Base-by-base conservation (phyloP, 2,113 vertebrate species). In the Mugil cephalus region DNA sequence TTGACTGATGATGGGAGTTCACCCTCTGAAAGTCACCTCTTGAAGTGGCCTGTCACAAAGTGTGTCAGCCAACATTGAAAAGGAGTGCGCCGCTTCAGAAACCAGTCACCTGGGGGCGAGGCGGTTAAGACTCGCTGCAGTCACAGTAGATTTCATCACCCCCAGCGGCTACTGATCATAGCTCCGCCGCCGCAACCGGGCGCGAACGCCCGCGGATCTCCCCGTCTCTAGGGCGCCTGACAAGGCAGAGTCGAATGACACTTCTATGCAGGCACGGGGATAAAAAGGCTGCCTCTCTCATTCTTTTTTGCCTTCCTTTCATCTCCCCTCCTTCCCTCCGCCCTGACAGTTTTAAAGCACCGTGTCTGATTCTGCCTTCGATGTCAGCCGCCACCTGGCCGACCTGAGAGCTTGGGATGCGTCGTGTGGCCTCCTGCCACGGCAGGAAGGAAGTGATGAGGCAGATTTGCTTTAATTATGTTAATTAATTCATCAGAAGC, bases 381-480 rank as follows among this genome's bases (percentile, higher is more conserved):
- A 74, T 82, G 88, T 87, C 88, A 91, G 66, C 51, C 62, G 10
- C 83, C 88, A 91, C 87, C 88, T 90, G 90, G 83, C 73, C 43
- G 15, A 87, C 74, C 82, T 52, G 50, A 75, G 59, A 63, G 69
- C 80, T 46, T 7, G 55, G 17, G 47, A 68, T 54, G 66, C 52
- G 45, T 43, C 77, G 71, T 61, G 61, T 69, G 82, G 69, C 61
- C n/a, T 84, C 74, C 81, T 61, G 74, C 63, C 72, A 70, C 83
- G 78, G 74, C 87, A 84, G 61, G 78, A 56, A 80, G 85, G 64
- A 85, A 81, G 83, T 79, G 70, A 86, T 80, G 79, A 84, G 80
- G 86, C 75, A 76, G 75, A 78, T 90, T 86, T 80, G 75, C 79
- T 84, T 92, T 93, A 92, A 93, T 93, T 93, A 94, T 92, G 89